Conservation (phyloP, 2,797 vertebrate genomes). For the Pangasius larnaudii region DNA sequence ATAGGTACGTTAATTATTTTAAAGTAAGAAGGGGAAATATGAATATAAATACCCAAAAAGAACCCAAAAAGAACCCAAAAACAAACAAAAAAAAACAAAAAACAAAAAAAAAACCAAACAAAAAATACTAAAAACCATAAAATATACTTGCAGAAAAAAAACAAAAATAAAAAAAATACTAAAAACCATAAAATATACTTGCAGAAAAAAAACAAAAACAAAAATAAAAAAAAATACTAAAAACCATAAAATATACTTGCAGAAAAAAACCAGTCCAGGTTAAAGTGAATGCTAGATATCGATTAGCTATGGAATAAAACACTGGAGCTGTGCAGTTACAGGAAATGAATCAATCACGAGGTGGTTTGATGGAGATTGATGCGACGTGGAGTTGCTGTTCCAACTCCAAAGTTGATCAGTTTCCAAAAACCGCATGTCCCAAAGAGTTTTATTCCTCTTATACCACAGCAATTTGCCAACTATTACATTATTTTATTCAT, state of each 20-base stretch:
- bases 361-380: background rate
- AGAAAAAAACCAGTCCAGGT: background rate
- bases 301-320: background rate
- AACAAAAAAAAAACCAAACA: background rate
- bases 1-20: background rate
- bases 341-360: background rate
- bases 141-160: background rate
- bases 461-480: background rate
- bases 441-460: background rate
- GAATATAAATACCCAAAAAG: background rate
- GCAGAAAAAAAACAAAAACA: background rate
- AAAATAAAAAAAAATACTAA: no score
- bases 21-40: background rate
- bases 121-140: background rate
- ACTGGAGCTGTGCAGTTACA: background rate
- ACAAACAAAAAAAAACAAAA: background rate
- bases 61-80: background rate
- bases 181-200: background rate
- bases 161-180: background rate
- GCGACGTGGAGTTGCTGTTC: no score
- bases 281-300: background rate
- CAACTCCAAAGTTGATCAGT: background rate
- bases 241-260: no score
- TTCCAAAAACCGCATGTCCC: background rate
- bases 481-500: background rate